Percentiles rank a stretch among this genome's conserved stretches.
phyloP scores from a whole-genome alignment of 2,797 vertebrate genomes.

The Pagetopsis macropterus region DNA sequence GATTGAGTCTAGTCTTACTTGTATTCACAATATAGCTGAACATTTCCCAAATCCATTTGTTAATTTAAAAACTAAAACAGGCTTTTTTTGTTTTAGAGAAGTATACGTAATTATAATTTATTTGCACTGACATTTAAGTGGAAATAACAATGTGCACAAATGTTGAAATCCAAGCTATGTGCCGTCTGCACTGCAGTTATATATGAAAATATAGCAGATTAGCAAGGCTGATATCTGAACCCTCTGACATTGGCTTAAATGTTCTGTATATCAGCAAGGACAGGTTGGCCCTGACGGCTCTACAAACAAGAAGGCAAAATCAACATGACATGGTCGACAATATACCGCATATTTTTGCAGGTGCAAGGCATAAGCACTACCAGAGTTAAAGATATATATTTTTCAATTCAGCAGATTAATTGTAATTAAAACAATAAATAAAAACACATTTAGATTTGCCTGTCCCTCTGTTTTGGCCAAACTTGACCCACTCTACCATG shows the following conservation, averaged over 20 bases:
- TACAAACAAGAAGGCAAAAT: slow-evolving; percentile 23
- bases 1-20: background rate
- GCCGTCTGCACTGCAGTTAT: background rate
- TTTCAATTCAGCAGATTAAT: too few species aligned
- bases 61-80: background rate
- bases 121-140: background rate
- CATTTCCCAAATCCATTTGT: background rate
- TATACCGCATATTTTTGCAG: background rate
- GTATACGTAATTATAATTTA: too few species aligned
- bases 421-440: too few species aligned
- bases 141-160: background rate
- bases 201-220: slow-evolving; percentile 7
- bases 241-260: background rate
- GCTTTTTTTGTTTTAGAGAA: background rate
- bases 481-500: too few species aligned
- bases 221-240: slow-evolving; percentile 2
- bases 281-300: background rate
- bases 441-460: too few species aligned
- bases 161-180: background rate
- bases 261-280: slow-evolving; percentile 27
- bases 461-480: too few species aligned
- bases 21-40: background rate
- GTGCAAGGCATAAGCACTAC: background rate
- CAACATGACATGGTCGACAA: background rate
- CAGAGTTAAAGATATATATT: background rate